phyloP scores from a whole-genome alignment of 2,113 vertebrate species.

The Lathamus discolor region DNA sequence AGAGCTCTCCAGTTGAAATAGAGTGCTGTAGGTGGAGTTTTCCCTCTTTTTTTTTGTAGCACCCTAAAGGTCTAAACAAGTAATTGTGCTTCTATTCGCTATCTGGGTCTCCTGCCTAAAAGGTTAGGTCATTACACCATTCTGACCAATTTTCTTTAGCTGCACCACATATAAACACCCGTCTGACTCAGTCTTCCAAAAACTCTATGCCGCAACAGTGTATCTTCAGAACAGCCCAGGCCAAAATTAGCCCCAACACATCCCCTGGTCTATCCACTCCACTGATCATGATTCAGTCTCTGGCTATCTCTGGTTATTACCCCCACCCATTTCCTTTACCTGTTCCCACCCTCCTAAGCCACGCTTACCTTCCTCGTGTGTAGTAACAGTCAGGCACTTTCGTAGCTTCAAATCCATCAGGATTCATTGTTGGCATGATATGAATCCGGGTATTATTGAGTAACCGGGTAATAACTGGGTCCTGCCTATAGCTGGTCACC shows the following conservation, averaged over 20 bases:
- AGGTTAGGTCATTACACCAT: not conserved
- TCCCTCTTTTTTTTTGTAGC: not conserved
- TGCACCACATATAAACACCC: not conserved
- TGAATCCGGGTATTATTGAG: constrained; percentile 87
- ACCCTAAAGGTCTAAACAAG: not conserved
- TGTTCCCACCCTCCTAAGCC: not conserved
- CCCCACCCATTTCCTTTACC: not conserved
- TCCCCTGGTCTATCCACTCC: not conserved
- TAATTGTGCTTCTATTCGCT: not conserved
- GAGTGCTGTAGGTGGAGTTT: not conserved
- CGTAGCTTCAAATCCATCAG: constrained; percentile 88
- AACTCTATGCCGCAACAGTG: not conserved
- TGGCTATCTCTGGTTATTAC: not conserved
- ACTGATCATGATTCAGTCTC: not conserved
- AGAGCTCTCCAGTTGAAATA: not conserved
- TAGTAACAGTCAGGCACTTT: constrained; percentile 71
- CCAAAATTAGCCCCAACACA: not conserved
- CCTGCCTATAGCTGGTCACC: constrained; percentile 76
- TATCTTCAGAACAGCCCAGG: not conserved
- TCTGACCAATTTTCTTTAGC: not conserved
- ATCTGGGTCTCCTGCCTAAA: not conserved
- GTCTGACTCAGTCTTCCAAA: constrained; percentile 20
- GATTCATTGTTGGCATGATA: constrained; percentile 95
- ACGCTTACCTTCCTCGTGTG: constrained; percentile 81
- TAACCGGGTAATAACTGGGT: constrained; percentile 75